phyloP scores from a whole-genome alignment of 2,113 vertebrate species.

The Cyphomyrus plagiostoma region DNA sequence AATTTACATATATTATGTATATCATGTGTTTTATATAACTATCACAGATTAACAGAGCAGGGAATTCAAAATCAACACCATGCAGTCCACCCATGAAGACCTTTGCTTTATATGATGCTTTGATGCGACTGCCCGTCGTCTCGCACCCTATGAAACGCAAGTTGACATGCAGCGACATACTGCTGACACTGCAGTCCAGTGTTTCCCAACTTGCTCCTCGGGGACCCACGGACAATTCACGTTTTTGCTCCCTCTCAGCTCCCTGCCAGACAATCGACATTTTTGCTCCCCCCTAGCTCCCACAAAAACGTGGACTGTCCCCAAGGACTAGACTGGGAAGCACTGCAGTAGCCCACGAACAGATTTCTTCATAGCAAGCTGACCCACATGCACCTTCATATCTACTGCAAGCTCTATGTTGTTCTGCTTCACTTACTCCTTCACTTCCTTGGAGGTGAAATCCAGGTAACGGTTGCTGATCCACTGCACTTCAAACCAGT shows the following conservation, averaged over 20 bases:
- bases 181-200: not conserved
- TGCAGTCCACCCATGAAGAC: not conserved
- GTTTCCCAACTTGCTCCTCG: not conserved
- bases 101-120: not conserved
- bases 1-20: not conserved
- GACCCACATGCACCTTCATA: not conserved
- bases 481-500: slow-evolving; percentile 81
- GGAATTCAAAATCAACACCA: not conserved
- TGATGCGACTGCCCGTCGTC: not conserved
- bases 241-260: not conserved
- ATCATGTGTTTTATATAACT: not conserved
- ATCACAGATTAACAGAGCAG: not conserved
- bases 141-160: not conserved
- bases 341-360: not conserved
- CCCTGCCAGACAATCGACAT: not conserved
- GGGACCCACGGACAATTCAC: no score
- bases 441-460: slow-evolving; percentile 69
- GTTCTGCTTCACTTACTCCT: slow-evolving; percentile 61
- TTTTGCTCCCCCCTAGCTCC: not conserved
- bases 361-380: not conserved
- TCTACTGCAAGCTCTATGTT: not conserved
- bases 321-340: not conserved
- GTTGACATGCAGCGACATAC: not conserved
- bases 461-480: slow-evolving; percentile 72
- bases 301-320: not conserved